Percentiles rank a stretch among this genome's conserved stretches.
Evolutionary conservation across 2,113 vertebrate genomes (phyloP).

Genomic region (Tachysurus fulvidraco): DNA sequence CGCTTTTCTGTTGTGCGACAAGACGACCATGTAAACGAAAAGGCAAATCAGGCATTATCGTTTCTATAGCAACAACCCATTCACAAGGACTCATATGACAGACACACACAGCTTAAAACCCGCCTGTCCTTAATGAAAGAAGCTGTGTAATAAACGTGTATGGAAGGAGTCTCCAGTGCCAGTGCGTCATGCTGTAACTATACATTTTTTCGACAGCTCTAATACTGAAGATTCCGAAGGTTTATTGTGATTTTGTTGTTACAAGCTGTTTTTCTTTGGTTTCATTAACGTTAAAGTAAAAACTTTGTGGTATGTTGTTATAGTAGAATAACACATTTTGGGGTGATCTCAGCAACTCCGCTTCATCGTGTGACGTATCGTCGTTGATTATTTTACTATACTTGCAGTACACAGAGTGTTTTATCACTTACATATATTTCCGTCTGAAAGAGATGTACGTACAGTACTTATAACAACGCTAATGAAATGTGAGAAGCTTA

Average conservation of each 20-base stretch:
- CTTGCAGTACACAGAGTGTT: background rate
- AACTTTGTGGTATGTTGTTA: background rate
- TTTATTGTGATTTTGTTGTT: too few species aligned
- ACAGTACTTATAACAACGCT: background rate
- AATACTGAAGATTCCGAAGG: too few species aligned
- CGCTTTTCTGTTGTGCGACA: background rate
- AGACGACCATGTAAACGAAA: background rate
- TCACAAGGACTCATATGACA: background rate
- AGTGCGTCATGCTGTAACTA: background rate
- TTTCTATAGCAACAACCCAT: background rate
- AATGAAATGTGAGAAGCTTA: background rate
- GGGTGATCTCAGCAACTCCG: too few species aligned
- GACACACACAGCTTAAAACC: too few species aligned
- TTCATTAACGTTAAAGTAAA: too few species aligned
- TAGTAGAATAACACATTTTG: background rate
- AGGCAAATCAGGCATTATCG: background rate
- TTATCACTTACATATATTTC: background rate
- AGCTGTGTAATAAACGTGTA: too few species aligned
- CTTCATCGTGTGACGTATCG: background rate
- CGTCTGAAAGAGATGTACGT: background rate
- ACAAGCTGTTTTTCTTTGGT: too few species aligned
- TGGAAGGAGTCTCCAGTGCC: background rate
- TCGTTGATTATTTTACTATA: background rate
- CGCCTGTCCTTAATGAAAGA: background rate
- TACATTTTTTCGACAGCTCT: background rate